phyloP scores from a whole-genome alignment of 2,888 invertebrate genomes.

The Penaeus monodon region DNA sequence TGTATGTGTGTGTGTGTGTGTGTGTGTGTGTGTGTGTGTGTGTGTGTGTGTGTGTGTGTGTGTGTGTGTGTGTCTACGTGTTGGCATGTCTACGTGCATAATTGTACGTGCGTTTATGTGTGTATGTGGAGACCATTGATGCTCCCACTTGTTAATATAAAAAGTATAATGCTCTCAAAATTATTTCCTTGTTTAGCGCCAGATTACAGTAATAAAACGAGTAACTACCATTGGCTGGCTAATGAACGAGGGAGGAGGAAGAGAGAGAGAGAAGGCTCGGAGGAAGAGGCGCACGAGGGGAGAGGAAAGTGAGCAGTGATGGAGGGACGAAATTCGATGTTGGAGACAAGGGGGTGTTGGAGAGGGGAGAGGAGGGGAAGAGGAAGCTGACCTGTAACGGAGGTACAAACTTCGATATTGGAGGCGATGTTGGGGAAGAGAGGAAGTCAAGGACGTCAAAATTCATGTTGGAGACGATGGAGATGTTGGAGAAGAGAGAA shows the following conservation, averaged over 20 bases:
- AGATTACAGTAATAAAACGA: conserved; percentile 2
- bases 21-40: too few species aligned
- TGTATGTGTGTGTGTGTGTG: too few species aligned
- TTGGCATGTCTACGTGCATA: not conserved
- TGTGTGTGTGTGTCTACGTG: not conserved
- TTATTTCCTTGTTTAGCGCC: conserved; percentile 10
- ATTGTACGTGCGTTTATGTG: not conserved
- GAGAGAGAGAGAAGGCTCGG: not conserved
- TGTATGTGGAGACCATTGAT: not conserved
- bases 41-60: too few species aligned
- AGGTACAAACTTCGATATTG: not conserved
- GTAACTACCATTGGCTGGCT: conserved; percentile 8
- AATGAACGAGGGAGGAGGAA: not conserved
- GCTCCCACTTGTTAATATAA: conserved; percentile 9
- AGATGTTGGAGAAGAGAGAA: too few species aligned
- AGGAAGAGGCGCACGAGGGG: not conserved
- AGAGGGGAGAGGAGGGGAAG: not conserved
- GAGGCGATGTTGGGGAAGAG: not conserved
- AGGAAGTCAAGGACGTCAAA: too few species aligned
- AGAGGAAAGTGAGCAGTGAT: not conserved
- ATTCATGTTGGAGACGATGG: too few species aligned
- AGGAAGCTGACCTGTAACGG: not conserved
- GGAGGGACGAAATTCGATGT: not conserved
- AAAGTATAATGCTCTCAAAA: conserved; percentile 4
- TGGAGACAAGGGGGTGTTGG: not conserved